Base-by-base conservation (phyloP, 2,888 invertebrate genomes). In the Acleris emargana region DNA sequence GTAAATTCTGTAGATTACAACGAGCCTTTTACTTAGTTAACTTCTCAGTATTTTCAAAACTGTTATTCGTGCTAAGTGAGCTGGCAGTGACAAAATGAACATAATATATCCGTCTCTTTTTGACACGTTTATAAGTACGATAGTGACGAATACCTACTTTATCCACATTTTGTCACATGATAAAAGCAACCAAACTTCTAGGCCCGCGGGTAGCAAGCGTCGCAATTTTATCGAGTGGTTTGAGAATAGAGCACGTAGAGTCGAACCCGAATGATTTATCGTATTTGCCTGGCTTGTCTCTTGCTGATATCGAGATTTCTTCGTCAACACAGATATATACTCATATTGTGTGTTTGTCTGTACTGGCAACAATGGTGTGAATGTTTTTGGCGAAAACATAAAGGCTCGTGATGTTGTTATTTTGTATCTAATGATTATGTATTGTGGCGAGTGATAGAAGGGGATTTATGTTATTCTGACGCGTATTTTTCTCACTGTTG, bases 261-360 rank as follows among this genome's bases (percentile, higher is more conserved):
- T 67, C 52, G 62, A 63, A 70, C 73, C 73, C 74, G 76, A 74
- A 77, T 84, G 83, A 84, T 84, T 83, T 82, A 83, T 83, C 64
- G 73, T 80, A 76, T 82, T 81, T 80, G 73, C 73, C 68, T 70
- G 72, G 69, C 73, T 76, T 73, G 74, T 79, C 75, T 76, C 69
- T 54, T 62, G 62, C 64, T 72, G 72, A 73, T 77, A 77, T 75
- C 74, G 73, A 74, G 74, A 76, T 76, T 76, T 74, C 76, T 77
- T 73, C 68, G 71, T 62, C 69, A 69, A 69, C 71, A 73, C 67
- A 71, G 62, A 71, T 62, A 64, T 50, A 57, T 55, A 53, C 20
- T 63, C 28, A 58, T 43, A 52, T 60, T 32, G 49, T 64, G 18
- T 59, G 52, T 62, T 58, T 64, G 62, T 57, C 63, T 67, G 22